These are phyloP conservation scores for Drymodes brunneopygia DNA, from an alignment of 2,113 vertebrate species.

Conservation along the genomic window DNA sequence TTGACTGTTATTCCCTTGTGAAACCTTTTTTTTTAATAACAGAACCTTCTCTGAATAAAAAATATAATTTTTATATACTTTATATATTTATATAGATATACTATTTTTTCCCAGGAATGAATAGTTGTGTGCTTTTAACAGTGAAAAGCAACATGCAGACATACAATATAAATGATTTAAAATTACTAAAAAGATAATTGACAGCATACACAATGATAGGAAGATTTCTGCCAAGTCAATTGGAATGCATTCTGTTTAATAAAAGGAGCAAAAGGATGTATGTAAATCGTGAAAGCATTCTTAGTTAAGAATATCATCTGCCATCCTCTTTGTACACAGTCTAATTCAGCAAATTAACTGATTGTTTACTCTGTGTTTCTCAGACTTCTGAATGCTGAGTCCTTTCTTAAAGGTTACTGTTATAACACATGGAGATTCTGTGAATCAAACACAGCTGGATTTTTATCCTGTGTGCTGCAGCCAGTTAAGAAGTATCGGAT, in stretches of 20 bases:
- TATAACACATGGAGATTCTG: slow-evolving; percentile 36
- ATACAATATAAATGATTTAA: neutral
- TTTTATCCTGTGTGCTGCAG: slow-evolving; percentile 51
- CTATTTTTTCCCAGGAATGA: slow-evolving; percentile 9
- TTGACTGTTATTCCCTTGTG: neutral
- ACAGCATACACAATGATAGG: slow-evolving; percentile 16
- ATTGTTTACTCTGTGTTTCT: slow-evolving; percentile 22
- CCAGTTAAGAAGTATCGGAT: slow-evolving; percentile 63
- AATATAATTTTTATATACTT: neutral
- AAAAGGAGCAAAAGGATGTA: slow-evolving; percentile 27
- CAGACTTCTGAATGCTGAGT: neutral
- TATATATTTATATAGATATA: too few species aligned
- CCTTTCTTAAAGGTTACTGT: slow-evolving; percentile 57
- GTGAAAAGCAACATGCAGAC: slow-evolving; percentile 4
- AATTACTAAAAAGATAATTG: slow-evolving; percentile 58
- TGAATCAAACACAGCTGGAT: slow-evolving; percentile 60
- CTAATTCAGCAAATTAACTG: slow-evolving; percentile 54
- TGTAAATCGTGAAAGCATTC: slow-evolving; percentile 40
- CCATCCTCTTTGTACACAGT: neutral
- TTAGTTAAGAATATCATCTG: slow-evolving; percentile 47
- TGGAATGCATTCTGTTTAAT: slow-evolving; percentile 57
- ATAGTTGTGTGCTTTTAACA: slow-evolving; percentile 37
- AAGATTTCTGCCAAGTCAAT: slow-evolving; percentile 41
- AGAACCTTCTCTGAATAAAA: slow-evolving; percentile 1
- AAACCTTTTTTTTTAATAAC: neutral